Evolutionary conservation across 1,140 invertebrate genomes (phyloP), one percentile per base, ranked within the genome.

Genomic region (Saccostrea glomerata): DNA sequence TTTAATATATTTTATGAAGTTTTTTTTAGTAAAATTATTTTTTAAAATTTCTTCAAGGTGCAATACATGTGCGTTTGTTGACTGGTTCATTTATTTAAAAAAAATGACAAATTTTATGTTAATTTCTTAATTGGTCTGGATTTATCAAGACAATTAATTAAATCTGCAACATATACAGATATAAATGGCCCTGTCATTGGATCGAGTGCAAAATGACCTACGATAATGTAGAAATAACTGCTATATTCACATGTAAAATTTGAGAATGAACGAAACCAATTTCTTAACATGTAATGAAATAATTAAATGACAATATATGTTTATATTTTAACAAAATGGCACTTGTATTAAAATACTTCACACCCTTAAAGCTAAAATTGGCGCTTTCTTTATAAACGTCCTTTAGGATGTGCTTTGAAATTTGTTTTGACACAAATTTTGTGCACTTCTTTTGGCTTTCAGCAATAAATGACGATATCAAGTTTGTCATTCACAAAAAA

Each of bases 391-490:
- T 40, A 30, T 77, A 36, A 77, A 77, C 23, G 25, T 25, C 11
- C 70, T 77, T 77, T 66, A 23, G 60, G 60, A 66, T 66, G 23
- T 66, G 20, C 60, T 66, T 66, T 66, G 17, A 66, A 17, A 66
- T 66, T 66, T 20, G 23, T 20, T 36, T 36, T 30, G 70, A 77
- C 23, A 77, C 23, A 77, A 36, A 77, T 77, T 25, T 30, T 36
- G 30, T 36, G 30, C 23, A 30, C 25, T 77, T 77, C 70, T 6
- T 77, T 77, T 77, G 70, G 23, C 70, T 77, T 30, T 77, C 30
- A 77, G 70, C 70, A 77, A 77, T 77, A 77, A 77, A 77, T 77
- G 70, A 77, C 70, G 70, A 77, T 77, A 36, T 30, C 23, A 13
- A 36, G 23, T 77, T 77, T 77, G 70, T 30, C 25, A 77, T 30